Conservation (phyloP, 2,797 vertebrate species). For the Fringilla coelebs region DNA sequence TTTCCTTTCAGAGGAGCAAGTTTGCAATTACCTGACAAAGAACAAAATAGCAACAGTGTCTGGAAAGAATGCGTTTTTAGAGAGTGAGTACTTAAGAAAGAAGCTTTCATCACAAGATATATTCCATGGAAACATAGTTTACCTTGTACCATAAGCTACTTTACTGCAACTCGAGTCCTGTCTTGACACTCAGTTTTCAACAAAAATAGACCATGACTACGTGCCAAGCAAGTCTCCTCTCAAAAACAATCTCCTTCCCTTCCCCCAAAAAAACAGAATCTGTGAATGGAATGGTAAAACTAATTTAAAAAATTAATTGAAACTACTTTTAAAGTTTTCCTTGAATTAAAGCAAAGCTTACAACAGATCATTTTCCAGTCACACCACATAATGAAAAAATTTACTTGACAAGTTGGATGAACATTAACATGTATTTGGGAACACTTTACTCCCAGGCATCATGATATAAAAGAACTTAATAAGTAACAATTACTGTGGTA, state of each 20-base stretch:
- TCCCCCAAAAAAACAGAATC: neutral
- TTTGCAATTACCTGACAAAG: constrained; percentile 42
- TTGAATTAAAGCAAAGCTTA: neutral
- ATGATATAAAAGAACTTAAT: neutral
- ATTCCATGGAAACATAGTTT: constrained; percentile 45
- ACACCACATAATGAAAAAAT: neutral
- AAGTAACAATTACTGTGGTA: neutral
- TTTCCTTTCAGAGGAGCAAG: neutral
- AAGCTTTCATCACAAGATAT: constrained; percentile 53
- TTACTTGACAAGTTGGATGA: neutral
- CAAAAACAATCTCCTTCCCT: neutral
- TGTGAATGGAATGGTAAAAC: neutral
- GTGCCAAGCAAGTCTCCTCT: neutral
- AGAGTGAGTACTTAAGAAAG: constrained; percentile 42
- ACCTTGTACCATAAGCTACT: constrained; percentile 13
- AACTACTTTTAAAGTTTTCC: neutral
- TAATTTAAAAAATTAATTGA: neutral
- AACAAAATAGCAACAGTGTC: constrained; percentile 26
- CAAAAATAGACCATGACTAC: neutral
- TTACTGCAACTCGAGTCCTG: constrained; percentile 26
- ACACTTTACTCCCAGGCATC: neutral
- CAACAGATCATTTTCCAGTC: neutral
- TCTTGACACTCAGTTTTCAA: constrained; percentile 39
- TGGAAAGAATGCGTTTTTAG: constrained; percentile 55
- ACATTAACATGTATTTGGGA: neutral